These are phyloP conservation scores for Nestor notabilis DNA, from an alignment of 2,113 vertebrate species.

Conservation along the genomic window DNA sequence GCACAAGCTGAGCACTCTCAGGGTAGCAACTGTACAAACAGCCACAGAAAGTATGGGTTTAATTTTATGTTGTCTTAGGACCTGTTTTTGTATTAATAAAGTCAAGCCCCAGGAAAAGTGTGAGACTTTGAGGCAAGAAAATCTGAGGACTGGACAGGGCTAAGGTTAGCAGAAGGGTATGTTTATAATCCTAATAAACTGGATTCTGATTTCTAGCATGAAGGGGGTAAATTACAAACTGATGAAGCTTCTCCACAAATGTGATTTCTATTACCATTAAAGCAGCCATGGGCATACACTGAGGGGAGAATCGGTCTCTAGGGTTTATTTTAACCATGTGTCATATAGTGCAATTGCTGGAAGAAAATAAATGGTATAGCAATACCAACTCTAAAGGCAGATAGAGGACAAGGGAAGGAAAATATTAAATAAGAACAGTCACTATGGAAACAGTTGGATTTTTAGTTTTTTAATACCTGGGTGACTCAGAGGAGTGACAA, in stretches of 20 bases:
- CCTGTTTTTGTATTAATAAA: not conserved
- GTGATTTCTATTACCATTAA: constrained; percentile 36
- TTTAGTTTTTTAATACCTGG: constrained; percentile 52
- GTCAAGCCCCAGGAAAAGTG: not conserved
- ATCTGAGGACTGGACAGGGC: not conserved
- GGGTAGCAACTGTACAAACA: not conserved
- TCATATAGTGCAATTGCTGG: not conserved
- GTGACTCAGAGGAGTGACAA: constrained; percentile 16
- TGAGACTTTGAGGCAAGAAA: not conserved
- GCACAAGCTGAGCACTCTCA: not conserved
- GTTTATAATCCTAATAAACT: not conserved
- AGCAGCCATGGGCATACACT: not conserved
- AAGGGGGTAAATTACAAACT: constrained; percentile 10
- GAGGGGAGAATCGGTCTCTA: not conserved
- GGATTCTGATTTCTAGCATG: not conserved
- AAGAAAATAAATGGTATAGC: not conserved
- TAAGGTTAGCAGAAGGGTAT: not conserved
- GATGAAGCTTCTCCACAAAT: constrained; percentile 23
- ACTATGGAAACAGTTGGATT: constrained; percentile 54
- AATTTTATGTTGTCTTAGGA: not conserved
- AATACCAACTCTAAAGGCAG: constrained; percentile 32
- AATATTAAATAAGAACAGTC: constrained; percentile 56
- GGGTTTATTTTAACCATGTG: constrained; percentile 28
- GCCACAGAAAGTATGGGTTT: not conserved
- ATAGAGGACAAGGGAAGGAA: constrained; percentile 20